phyloP scores from a whole-genome alignment of 1,140 invertebrate species.

The Conus ventricosus region DNA sequence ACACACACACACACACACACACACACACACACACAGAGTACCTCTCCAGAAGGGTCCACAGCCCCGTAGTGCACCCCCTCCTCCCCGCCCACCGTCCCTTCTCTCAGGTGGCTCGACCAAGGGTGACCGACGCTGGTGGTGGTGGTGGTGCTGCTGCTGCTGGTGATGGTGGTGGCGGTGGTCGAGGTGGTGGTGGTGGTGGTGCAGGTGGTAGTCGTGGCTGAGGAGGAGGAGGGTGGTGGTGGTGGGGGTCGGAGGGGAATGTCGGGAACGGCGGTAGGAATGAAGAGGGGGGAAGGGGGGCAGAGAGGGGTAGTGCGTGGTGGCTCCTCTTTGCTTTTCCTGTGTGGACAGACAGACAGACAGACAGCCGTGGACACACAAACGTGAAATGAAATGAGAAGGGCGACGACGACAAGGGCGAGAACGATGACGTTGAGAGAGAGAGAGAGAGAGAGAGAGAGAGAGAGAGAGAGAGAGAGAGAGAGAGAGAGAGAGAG shows the following conservation, averaged over 20 bases:
- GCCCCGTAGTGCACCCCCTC: neutral
- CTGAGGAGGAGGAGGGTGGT: neutral
- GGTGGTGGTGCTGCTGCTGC: too few relatives aligned
- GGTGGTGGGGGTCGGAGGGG: conserved; percentile 16
- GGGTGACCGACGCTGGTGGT: too few relatives aligned
- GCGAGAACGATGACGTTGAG: neutral
- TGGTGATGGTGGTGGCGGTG: too few relatives aligned
- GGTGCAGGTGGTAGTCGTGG: neutral
- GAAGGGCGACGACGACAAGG: neutral
- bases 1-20: neutral
- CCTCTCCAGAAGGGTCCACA: neutral
- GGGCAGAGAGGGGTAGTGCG: neutral
- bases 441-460: neutral
- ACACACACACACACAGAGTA: neutral
- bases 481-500: neutral
- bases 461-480: neutral
- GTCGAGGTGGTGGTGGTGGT: neutral
- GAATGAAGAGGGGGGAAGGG: conserved; percentile 37
- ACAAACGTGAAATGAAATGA: neutral
- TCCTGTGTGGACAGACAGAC: neutral
- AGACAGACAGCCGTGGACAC: too few relatives aligned
- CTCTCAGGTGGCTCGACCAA: too few relatives aligned
- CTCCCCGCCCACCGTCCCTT: neutral
- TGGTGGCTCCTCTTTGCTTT: neutral
- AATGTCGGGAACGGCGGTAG: conserved; percentile 37